These are phyloP conservation scores for Drosophila gunungcola DNA, from an alignment of 1,140 invertebrate genomes.

Conservation along the genomic window DNA sequence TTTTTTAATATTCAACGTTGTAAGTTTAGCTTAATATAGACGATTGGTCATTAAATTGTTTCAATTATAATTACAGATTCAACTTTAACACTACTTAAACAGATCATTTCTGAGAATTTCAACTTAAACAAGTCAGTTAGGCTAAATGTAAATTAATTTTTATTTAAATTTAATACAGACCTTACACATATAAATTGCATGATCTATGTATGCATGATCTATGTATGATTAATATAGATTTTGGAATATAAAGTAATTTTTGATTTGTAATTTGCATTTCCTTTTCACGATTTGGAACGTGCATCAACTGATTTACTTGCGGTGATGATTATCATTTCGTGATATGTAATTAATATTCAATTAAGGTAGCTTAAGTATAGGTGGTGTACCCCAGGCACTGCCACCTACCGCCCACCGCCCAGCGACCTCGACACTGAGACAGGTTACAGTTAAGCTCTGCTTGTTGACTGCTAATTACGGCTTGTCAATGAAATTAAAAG, in stretches of 20 bases:
- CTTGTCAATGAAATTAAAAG: conserved; percentile 57
- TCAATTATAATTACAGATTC: no score
- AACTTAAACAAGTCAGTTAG: no score
- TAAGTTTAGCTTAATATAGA: no score
- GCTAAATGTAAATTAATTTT: no score
- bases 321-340: conserved; percentile 25
- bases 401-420: conserved; percentile 7
- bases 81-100: no score
- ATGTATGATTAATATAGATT: no score
- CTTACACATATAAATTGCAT: neutral
- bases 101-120: no score
- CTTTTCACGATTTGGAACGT: conserved; percentile 18
- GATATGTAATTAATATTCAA: conserved; percentile 51
- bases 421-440: conserved; percentile 45
- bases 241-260: conserved; percentile 3
- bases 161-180: no score
- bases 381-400: conserved; percentile 1
- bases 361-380: conserved; percentile 26
- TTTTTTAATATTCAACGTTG: no score
- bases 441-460: conserved; percentile 64
- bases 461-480: conserved; percentile 55
- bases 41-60: no score
- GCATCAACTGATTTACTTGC: conserved; percentile 19
- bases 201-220: neutral
- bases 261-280: conserved; percentile 19